Percentiles rank a stretch among this genome's conserved stretches.
phyloP scores from a whole-genome alignment of 2,797 vertebrate species.

The Aratinga solstitialis region DNA sequence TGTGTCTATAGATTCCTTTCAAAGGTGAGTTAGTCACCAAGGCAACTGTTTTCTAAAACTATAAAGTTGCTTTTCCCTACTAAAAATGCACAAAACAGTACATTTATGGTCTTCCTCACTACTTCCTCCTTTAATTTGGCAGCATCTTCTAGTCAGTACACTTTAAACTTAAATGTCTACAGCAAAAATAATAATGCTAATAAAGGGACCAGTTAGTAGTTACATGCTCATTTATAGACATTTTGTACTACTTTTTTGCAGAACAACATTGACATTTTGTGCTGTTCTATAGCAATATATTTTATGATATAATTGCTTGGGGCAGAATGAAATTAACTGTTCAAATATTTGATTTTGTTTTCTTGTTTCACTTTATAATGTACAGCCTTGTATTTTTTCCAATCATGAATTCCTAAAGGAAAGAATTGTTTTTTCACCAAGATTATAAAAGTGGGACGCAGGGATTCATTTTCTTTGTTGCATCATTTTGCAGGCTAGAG shows the following conservation, averaged over 20 bases:
- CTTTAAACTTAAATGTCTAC: neutral
- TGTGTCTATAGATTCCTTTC: neutral
- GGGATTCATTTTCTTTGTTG: neutral
- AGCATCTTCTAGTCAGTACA: neutral
- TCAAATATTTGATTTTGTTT: conserved; percentile 31
- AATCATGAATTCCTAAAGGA: neutral
- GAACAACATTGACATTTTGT: neutral
- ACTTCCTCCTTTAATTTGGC: neutral
- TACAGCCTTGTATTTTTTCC: neutral
- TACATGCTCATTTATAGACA: neutral
- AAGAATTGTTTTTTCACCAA: neutral
- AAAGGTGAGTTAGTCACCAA: neutral
- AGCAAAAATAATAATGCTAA: neutral
- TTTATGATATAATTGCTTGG: conserved; percentile 31
- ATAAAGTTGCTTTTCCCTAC: neutral
- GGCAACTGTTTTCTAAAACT: neutral
- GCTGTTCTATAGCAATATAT: neutral
- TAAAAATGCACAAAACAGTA: neutral
- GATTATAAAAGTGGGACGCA: neutral
- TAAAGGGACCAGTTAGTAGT: neutral
- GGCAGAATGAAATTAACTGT: conserved; percentile 34
- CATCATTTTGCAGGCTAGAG: neutral
- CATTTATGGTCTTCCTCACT: neutral
- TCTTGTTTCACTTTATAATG: neutral
- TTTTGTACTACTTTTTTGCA: neutral